phyloP scores from a whole-genome alignment of 2,113 vertebrate species.

The Marmota monax region DNA sequence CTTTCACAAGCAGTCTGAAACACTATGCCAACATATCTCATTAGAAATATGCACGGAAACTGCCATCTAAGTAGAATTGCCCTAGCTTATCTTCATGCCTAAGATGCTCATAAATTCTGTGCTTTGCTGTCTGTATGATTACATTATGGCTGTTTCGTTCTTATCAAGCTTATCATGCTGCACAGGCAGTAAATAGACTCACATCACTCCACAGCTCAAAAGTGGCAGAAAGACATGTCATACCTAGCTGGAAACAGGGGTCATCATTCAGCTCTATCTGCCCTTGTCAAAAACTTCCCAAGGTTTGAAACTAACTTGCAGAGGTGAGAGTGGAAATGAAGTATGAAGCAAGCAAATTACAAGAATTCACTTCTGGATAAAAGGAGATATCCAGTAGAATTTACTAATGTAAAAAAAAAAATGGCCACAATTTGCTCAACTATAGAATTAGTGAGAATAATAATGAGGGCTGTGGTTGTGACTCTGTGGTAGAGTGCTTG shows the following conservation, averaged over 20 bases:
- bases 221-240: not conserved
- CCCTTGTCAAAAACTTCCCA: constrained; percentile 3
- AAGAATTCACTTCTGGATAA: not conserved
- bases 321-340: not conserved
- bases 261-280: not conserved
- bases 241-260: not conserved
- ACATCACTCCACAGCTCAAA: not conserved
- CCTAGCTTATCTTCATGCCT: not conserved
- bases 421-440: not conserved
- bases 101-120: not conserved
- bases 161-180: not conserved
- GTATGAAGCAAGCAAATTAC: not conserved
- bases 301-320: not conserved
- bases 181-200: not conserved
- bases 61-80: not conserved
- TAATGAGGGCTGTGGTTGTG: not conserved
- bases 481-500: no score
- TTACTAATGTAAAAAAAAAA: not conserved
- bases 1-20: constrained; percentile 18
- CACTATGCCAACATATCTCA: not conserved
- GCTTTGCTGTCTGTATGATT: not conserved
- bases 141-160: not conserved
- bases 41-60: not conserved
- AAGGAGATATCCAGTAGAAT: not conserved
- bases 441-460: not conserved